phyloP scores from a whole-genome alignment of 2,888 invertebrate genomes.

The Xestia c-nigrum region DNA sequence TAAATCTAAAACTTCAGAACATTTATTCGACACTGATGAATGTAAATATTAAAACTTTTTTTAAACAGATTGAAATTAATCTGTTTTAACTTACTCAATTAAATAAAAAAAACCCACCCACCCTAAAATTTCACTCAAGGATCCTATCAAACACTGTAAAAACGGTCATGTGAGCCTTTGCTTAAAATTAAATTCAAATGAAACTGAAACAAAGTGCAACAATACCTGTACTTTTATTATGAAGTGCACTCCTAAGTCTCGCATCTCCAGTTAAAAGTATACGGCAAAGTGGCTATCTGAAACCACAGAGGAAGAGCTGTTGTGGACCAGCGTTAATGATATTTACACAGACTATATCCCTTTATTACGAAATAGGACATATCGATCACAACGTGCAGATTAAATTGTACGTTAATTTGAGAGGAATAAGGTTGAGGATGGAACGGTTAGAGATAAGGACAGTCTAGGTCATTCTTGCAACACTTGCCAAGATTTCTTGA shows the following conservation, averaged over 20 bases:
- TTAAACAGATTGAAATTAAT: neutral
- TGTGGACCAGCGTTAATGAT: conserved; percentile 86
- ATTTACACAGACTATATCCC: conserved; percentile 78
- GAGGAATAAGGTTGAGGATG: conserved; percentile 46
- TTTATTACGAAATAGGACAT: conserved; percentile 67
- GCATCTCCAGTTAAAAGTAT: conserved; percentile 67
- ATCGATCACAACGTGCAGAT: conserved; percentile 15
- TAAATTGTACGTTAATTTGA: conserved; percentile 34
- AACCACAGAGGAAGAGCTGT: conserved; percentile 77
- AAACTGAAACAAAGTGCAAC: conserved; percentile 20
- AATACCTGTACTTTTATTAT: conserved; percentile 45
- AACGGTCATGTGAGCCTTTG: neutral
- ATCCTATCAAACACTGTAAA: neutral
- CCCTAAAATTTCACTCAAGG: neutral
- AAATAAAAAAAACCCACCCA: neutral
- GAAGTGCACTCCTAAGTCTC: conserved; percentile 44
- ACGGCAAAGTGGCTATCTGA: conserved; percentile 81
- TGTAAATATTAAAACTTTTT: too few relatives aligned
- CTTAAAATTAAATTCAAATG: neutral
- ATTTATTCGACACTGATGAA: too few relatives aligned
- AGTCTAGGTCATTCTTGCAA: conserved; percentile 73
- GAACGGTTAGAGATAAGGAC: conserved; percentile 24
- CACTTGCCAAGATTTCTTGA: conserved; percentile 78
- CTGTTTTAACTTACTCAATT: neutral
- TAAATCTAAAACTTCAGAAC: too few relatives aligned